Conservation (phyloP, 2,797 vertebrate genomes). For the Sphenopsis melanotis region DNA sequence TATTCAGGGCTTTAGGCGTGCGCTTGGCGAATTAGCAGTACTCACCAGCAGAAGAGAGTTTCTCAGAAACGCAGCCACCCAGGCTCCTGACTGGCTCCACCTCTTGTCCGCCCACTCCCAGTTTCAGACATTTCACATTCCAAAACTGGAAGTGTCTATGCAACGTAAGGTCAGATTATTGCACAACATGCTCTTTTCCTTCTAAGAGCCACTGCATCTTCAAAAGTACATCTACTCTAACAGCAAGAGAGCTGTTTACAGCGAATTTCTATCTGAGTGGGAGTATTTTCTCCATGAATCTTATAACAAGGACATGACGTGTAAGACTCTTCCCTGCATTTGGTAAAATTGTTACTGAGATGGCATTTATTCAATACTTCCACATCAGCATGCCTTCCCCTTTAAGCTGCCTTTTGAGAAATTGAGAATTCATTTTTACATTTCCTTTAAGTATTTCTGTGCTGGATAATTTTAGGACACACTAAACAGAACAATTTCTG, state of each 20-base stretch:
- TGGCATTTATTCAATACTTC: slow-evolving; percentile 29
- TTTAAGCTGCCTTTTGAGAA: slow-evolving; percentile 45
- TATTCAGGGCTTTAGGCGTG: not conserved
- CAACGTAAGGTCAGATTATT: slow-evolving; percentile 37
- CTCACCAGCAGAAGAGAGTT: slow-evolving; percentile 42
- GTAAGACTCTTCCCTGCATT: not conserved
- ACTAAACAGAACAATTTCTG: slow-evolving; percentile 42
- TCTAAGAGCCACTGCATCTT: slow-evolving; percentile 60
- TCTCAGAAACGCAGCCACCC: slow-evolving; percentile 52
- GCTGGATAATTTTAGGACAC: slow-evolving; percentile 43
- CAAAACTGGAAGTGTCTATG: slow-evolving; percentile 64
- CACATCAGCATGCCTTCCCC: slow-evolving; percentile 29
- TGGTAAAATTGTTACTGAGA: not conserved
- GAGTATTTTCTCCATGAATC: slow-evolving; percentile 55
- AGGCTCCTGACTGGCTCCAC: slow-evolving; percentile 61
- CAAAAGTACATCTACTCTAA: slow-evolving; percentile 49
- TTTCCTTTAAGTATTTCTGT: slow-evolving; percentile 46
- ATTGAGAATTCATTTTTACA: slow-evolving; percentile 45
- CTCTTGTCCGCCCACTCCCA: slow-evolving; percentile 60
- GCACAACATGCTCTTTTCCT: slow-evolving; percentile 31
- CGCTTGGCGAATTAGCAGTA: not conserved
- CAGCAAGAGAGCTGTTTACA: slow-evolving; percentile 51
- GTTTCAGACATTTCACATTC: slow-evolving; percentile 67
- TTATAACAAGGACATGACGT: slow-evolving; percentile 23
- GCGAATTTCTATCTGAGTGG: slow-evolving; percentile 50